Evolutionary conservation across 2,888 invertebrate species (phyloP).

Genomic region (Patella pellucida): DNA sequence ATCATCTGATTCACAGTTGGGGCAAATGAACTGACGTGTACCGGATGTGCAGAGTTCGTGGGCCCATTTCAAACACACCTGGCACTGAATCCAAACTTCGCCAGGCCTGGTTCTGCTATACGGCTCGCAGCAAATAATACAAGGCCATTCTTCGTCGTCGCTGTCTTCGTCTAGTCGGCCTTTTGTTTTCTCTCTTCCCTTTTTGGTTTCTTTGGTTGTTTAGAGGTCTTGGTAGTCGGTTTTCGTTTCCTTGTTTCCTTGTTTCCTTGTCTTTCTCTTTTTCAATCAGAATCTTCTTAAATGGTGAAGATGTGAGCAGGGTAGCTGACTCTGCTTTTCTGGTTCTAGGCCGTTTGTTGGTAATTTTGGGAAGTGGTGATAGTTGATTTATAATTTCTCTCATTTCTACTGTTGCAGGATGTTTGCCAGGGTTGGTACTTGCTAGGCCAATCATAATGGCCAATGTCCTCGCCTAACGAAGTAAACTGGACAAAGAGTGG

Average conservation of each 20-base stretch:
- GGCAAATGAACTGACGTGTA: neutral
- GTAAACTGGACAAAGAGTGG: neutral
- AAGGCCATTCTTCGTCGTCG: conserved; percentile 6
- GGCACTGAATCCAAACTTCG: neutral
- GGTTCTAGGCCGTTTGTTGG: conserved; percentile 6
- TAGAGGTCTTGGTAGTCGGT: neutral
- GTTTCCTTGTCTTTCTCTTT: neutral
- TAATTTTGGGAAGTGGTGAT: neutral
- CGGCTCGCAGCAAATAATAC: neutral
- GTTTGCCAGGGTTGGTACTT: neutral
- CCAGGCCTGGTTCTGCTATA: neutral
- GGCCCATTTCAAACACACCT: neutral
- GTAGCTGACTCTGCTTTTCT: conserved; percentile 6
- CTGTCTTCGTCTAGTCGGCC: neutral
- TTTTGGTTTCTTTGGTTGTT: neutral
- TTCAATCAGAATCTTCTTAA: neutral
- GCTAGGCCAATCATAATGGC: conserved; percentile 3
- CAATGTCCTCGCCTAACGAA: neutral
- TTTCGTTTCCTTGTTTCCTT: conserved; percentile 5
- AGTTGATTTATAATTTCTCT: conserved; percentile 5
- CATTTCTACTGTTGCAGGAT: conserved; percentile 4
- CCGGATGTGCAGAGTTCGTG: neutral
- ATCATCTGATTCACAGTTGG: conserved; percentile 5
- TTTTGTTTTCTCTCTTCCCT: too few species aligned
- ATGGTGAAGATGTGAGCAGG: conserved; percentile 8